A percentile compares a stretch with the other conserved stretches of the same genome.
These are phyloP conservation scores for Apostichopus californicus DNA, from an alignment of 35 echinoderm and acorn worm genomes.

Conservation along the genomic window DNA sequence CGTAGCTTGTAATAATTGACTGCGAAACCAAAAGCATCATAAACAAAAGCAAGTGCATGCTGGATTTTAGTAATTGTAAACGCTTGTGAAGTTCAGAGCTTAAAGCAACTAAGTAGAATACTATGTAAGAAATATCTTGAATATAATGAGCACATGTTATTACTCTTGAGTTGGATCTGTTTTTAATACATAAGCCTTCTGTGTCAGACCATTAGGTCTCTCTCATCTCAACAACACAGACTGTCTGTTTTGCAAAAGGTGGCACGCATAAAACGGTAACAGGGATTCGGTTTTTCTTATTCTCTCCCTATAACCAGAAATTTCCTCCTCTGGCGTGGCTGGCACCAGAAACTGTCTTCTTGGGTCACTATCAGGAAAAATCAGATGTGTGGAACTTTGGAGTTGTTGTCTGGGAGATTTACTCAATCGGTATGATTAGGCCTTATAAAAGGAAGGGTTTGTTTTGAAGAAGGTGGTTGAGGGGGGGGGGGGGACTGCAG, in stretches of 20 bases:
- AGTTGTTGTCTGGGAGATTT: slow-evolving; percentile 10
- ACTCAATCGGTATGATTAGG: neutral
- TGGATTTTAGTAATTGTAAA: no score
- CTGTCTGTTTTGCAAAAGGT: neutral
- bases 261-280: slow-evolving; percentile 12
- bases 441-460: no score
- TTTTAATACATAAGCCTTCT: neutral
- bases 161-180: no score
- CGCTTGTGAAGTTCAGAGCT: no score
- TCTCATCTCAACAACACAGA: slow-evolving; percentile 12
- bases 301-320: slow-evolving; percentile 7
- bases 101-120: no score
- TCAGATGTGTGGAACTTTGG: slow-evolving; percentile 13
- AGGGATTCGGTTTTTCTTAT: slow-evolving; percentile 2
- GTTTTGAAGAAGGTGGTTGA: no score
- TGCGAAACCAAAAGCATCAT: no score
- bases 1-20: no score
- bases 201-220: slow-evolving; percentile 11
- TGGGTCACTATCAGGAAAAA: neutral
- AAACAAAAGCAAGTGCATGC: no score
- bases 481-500: no score
- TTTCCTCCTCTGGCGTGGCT: neutral
- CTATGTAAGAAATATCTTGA: no score
- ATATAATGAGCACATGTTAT: no score
- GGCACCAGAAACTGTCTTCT: neutral